Base-by-base conservation (phyloP, 2,113 vertebrate genomes). In the Nothobranchius kuhntae region DNA sequence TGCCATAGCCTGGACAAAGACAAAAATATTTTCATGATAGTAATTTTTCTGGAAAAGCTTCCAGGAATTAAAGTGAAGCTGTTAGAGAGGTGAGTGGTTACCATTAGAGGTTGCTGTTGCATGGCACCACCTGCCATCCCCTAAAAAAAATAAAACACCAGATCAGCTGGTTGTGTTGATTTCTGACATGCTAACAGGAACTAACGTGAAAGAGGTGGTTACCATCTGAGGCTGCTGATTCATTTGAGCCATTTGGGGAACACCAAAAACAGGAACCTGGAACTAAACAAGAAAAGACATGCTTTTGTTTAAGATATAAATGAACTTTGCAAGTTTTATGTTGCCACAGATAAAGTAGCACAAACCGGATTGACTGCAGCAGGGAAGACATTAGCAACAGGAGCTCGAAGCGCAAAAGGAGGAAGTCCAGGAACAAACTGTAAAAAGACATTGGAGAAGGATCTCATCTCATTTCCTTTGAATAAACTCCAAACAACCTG, bases 201-300 rank as follows among this genome's bases (percentile, higher is more conserved):
- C 11, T 4, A 44, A 44, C 8, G 11, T 45, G 44, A 10, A 4
- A 26, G 24, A 53, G 10, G 11, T n/a, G 5, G 6, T 71, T 85
- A 89, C 89, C 86, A 77, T 68, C 11, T 50, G 58, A 52, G 82
- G 73, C 60, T 89, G 86, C 68, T 82, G 76, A 69, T 80, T 85
- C 56, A 78, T 12, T 44, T 54, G 87, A 3, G 53, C 58, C 86
- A 83, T 79, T 26, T 89, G 91, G 38, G 86, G 86, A 45, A 65
- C 40, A 24, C 70, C 73, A 47, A 78, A 53, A 13, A 73, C 69
- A 58, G 87, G 81, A 57, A 61, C n/a, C 78, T 89, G 57, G 50
- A 12, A 55, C 45, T 58, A 26, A 11, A 66, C 2, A 44, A 64
- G 3, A 6, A 61, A 17, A 67, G 0, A 17, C 9, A 74, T 38